Percentiles rank a stretch among this genome's conserved stretches.
Conservation (phyloP, 2,888 invertebrate species). For the Meteorus cinctellus region DNA sequence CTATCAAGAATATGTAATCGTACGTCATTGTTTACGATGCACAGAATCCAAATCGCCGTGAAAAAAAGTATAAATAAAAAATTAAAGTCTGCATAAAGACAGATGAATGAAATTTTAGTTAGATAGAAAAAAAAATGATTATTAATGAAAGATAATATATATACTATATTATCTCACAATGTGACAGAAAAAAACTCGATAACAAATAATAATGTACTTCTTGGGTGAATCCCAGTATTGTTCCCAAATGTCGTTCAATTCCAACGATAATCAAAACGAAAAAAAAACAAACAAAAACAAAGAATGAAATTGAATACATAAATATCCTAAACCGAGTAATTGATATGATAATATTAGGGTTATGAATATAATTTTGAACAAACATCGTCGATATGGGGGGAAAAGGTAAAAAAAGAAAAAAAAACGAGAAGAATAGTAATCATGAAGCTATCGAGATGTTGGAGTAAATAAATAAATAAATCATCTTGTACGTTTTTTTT, state of each 20-base stretch:
- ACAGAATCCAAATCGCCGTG: conserved; percentile 29
- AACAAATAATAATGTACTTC: not conserved
- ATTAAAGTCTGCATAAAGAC: not conserved
- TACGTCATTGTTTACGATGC: conserved; percentile 9
- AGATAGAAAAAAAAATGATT: not conserved
- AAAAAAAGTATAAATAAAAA: conserved; percentile 20
- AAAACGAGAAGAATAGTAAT: not conserved
- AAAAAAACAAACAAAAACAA: not conserved
- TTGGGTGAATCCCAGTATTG: not conserved
- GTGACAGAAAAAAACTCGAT: not conserved
- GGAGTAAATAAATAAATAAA: conserved; percentile 24
- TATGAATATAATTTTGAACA: not conserved
- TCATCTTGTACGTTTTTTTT: conserved; percentile 47
- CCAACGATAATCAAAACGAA: not conserved
- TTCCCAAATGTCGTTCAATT: not conserved
- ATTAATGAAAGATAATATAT: not conserved
- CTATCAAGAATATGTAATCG: conserved; percentile 14
- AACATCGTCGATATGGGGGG: not conserved
- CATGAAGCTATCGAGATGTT: conserved; percentile 17
- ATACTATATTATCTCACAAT: not conserved
- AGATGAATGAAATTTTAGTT: conserved; percentile 22
- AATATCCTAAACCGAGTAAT: not conserved
- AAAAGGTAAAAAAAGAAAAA: not conserved
- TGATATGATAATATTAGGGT: not conserved
- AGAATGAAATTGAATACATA: not conserved